phyloP scores from a whole-genome alignment of 2,888 invertebrate genomes.

The Rhingia campestris region DNA sequence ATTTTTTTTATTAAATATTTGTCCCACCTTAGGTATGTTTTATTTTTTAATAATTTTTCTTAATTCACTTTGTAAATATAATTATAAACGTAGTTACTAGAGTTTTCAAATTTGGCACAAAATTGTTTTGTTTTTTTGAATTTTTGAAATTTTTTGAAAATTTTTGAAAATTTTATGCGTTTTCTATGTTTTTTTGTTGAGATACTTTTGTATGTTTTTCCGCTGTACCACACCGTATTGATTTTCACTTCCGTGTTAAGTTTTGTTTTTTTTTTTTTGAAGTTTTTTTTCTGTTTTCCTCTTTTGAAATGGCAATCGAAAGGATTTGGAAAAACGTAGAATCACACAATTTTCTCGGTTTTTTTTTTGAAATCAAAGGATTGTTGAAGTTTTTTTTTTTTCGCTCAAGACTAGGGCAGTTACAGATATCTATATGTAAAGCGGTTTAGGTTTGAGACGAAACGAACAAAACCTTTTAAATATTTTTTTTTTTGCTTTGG shows the following conservation, averaged over 20 bases:
- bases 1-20: slow-evolving; percentile 22
- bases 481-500: slow-evolving; percentile 11
- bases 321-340: slow-evolving; percentile 62
- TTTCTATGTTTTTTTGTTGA: slow-evolving; percentile 28
- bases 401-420: slow-evolving; percentile 20
- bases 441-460: slow-evolving; percentile 33
- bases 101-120: slow-evolving; percentile 70
- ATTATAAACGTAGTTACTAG: slow-evolving; percentile 36
- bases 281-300: slow-evolving; percentile 15
- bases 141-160: slow-evolving; percentile 16
- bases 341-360: slow-evolving; percentile 38
- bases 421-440: slow-evolving; percentile 30
- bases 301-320: slow-evolving; percentile 61
- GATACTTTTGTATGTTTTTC: slow-evolving; percentile 4
- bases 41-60: slow-evolving; percentile 42
- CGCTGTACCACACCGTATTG: slow-evolving; percentile 60
- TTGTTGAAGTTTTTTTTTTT: slow-evolving; percentile 21
- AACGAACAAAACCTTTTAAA: slow-evolving; percentile 13
- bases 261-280: slow-evolving; percentile 23
- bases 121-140: slow-evolving; percentile 43
- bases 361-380: slow-evolving; percentile 12
- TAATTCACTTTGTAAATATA: slow-evolving; percentile 29
- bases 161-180: slow-evolving; percentile 30
- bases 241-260: slow-evolving; percentile 70
- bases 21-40: slow-evolving; percentile 49